A percentile compares a stretch with the other conserved stretches of the same genome.
Conservation (phyloP, 2,797 vertebrate species). For the Xenentodon cancila region DNA sequence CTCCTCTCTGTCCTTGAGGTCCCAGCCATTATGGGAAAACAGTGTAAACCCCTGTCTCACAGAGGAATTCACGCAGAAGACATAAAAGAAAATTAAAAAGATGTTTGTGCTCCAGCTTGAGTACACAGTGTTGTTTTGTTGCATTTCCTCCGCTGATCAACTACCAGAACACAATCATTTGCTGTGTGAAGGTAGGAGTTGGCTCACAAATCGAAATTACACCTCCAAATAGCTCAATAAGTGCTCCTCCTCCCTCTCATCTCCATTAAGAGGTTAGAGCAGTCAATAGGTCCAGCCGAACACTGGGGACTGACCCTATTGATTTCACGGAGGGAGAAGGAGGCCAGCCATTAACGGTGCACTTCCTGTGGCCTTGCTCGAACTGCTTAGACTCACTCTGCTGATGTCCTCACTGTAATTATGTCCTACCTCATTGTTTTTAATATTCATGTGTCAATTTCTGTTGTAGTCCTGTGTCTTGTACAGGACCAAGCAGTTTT, state of each 20-base stretch:
- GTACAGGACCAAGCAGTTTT: not conserved
- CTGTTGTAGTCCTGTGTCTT: not conserved
- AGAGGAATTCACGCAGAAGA: too few species aligned
- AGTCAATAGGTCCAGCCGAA: conserved; percentile 73
- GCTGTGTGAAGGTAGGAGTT: conserved; percentile 20
- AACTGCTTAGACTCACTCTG: conserved; percentile 16
- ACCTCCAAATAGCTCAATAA: conserved; percentile 77
- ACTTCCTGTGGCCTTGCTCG: conserved; percentile 53
- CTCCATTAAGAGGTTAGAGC: conserved; percentile 80
- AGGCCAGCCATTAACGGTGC: conserved; percentile 62
- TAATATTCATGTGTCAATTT: not conserved
- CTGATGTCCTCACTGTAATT: conserved; percentile 9
- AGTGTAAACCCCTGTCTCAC: too few species aligned
- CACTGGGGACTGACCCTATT: conserved; percentile 72
- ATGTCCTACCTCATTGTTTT: not conserved
- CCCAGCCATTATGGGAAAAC: too few species aligned
- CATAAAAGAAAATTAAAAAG: too few species aligned
- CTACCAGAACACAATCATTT: conserved; percentile 18
- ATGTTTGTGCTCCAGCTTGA: too few species aligned
- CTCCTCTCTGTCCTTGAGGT: too few species aligned
- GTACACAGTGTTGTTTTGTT: conserved; percentile 2
- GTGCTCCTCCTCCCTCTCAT: conserved; percentile 76
- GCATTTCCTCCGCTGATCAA: conserved; percentile 14
- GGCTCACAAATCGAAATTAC: conserved; percentile 63
- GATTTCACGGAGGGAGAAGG: conserved; percentile 66